Conservation (phyloP, 2,888 invertebrate species). For the Ischnura elegans region DNA sequence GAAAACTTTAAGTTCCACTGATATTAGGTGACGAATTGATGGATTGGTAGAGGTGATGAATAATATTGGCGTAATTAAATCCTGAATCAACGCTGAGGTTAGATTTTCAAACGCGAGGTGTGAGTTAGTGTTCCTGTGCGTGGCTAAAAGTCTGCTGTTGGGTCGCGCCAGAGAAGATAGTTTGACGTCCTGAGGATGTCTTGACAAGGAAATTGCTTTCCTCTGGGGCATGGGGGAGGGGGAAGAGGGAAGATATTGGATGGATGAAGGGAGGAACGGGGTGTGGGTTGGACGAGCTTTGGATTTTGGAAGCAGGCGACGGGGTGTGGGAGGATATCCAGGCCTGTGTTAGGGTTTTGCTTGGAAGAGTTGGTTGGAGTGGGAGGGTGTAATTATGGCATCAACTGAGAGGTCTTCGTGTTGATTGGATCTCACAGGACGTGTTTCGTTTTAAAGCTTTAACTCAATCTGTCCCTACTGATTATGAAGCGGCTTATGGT, state of each 20-base stretch:
- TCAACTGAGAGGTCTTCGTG: slow-evolving; percentile 49
- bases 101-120: neutral
- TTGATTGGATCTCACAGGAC: slow-evolving; percentile 63
- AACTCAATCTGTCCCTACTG: slow-evolving; percentile 64
- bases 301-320: neutral
- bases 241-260: neutral
- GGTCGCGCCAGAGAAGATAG: neutral
- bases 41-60: slow-evolving; percentile 44
- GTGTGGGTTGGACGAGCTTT: neutral
- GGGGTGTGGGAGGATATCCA: neutral
- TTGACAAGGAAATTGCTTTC: slow-evolving; percentile 30
- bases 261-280: neutral
- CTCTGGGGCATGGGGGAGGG: neutral
- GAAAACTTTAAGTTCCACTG: too few relatives aligned
- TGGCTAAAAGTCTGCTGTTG: neutral
- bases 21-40: neutral
- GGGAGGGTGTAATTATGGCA: slow-evolving; percentile 43
- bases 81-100: slow-evolving; percentile 51
- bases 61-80: slow-evolving; percentile 66
- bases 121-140: neutral
- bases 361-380: neutral
- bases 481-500: slow-evolving; percentile 59
- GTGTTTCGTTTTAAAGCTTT: slow-evolving; percentile 63
- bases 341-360: neutral
- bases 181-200: neutral